Evolutionary conservation across 2,888 invertebrate species (phyloP).

Genomic region (Mythimna lalbum): DNA sequence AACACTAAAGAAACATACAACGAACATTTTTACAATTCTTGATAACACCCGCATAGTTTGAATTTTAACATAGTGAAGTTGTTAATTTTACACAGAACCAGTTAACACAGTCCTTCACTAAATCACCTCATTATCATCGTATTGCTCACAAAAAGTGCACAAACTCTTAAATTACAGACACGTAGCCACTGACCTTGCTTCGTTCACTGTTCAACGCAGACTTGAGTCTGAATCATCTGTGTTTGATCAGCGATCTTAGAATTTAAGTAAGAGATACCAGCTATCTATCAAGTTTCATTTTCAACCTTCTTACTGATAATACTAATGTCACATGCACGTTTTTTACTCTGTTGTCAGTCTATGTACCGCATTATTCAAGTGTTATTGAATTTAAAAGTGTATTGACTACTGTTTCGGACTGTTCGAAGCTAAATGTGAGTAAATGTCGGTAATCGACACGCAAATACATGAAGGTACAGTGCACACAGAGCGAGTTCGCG

Average conservation of each 20-base stretch:
- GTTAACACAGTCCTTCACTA: slow-evolving; percentile 75
- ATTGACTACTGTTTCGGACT: slow-evolving; percentile 52
- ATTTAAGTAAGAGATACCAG: slow-evolving; percentile 50
- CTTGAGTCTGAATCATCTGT: slow-evolving; percentile 77
- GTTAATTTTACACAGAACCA: slow-evolving; percentile 70
- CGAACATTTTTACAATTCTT: slow-evolving; percentile 35
- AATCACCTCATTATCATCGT: slow-evolving; percentile 75
- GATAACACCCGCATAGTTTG: slow-evolving; percentile 64
- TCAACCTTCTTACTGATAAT: slow-evolving; percentile 8
- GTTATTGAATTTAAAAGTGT: slow-evolving; percentile 19
- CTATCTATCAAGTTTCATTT: slow-evolving; percentile 45
- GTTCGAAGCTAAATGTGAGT: slow-evolving; percentile 53
- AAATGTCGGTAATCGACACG: slow-evolving; percentile 47
- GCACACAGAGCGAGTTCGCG: slow-evolving; percentile 44
- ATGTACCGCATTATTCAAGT: slow-evolving; percentile 3
- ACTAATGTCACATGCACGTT: slow-evolving; percentile 4
- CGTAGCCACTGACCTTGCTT: slow-evolving; percentile 78
- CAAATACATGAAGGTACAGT: slow-evolving; percentile 50
- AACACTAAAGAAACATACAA: slow-evolving; percentile 49
- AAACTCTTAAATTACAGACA: slow-evolving; percentile 64
- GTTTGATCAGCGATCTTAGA: slow-evolving; percentile 72
- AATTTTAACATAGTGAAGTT: slow-evolving; percentile 59
- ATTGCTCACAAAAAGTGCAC: slow-evolving; percentile 63
- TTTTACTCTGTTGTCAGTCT: slow-evolving; percentile 2
- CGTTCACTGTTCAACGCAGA: slow-evolving; percentile 62